Conservation (phyloP, 2,113 vertebrate genomes). For the Corvus cornix region DNA sequence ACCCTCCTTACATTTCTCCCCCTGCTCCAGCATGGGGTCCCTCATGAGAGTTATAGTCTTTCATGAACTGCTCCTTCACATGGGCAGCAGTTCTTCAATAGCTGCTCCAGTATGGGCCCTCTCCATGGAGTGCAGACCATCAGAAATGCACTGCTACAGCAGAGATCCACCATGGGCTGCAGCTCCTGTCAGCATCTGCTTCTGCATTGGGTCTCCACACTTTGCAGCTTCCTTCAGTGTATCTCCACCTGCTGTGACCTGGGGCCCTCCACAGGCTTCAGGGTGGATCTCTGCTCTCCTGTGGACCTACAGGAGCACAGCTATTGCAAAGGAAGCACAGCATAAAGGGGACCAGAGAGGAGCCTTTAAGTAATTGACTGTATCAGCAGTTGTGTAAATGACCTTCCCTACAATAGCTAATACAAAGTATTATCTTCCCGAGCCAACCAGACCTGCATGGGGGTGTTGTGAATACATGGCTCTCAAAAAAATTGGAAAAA, state of each 20-base stretch:
- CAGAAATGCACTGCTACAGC: not conserved
- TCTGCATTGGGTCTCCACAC: not conserved
- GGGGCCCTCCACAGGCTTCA: accelerated
- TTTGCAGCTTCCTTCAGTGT: not conserved
- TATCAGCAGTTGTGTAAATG: not conserved
- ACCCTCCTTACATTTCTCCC: not conserved
- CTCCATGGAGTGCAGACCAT: not conserved
- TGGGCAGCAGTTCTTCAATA: not conserved
- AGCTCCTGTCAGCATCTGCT: not conserved
- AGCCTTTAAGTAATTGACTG: not conserved
- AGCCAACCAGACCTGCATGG: not conserved
- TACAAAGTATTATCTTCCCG: not conserved
- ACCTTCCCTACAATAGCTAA: not conserved
- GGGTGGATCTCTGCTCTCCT: not conserved
- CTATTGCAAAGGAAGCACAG: not conserved
- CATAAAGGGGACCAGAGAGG: not conserved
- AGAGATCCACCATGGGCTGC: not conserved
- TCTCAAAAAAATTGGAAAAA: not conserved
- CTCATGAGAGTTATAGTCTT: not conserved
- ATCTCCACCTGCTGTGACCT: not conserved
- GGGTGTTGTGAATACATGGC: no score
- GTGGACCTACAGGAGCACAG: not conserved
- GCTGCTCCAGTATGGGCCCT: not conserved
- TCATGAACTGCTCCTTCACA: not conserved
- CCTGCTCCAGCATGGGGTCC: accelerated